Conservation (phyloP, 2,113 vertebrate species). For the Triplophysa siluroides region DNA sequence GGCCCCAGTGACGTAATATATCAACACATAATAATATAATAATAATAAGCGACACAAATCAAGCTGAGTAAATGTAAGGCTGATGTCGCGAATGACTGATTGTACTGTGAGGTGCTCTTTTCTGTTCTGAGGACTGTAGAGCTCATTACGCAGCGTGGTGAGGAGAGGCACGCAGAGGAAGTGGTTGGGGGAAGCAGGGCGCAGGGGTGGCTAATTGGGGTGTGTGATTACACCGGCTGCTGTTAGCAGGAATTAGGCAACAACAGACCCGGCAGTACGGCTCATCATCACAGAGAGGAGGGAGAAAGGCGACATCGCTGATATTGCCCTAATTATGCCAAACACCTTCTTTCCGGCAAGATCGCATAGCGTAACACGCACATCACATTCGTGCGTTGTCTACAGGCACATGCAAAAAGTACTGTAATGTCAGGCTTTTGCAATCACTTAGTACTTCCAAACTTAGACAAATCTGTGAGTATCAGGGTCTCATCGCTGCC, state of each 20-base stretch:
- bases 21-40: neutral
- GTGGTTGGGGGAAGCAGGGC: conserved; percentile 89
- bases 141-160: conserved; percentile 97
- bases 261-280: conserved; percentile 88
- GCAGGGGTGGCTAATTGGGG: conserved; percentile 95
- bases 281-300: conserved; percentile 89
- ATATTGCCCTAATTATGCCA: conserved; percentile 86
- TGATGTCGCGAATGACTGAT: conserved; percentile 74
- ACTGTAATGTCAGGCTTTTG: conserved; percentile 9
- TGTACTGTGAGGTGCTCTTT: conserved; percentile 93
- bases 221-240: conserved; percentile 99
- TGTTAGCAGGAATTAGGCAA: conserved; percentile 96
- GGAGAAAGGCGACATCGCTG: conserved; percentile 85
- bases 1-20: neutral
- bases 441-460: neutral
- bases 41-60: conserved; percentile 20
- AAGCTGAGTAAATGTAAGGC: neutral
- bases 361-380: conserved; percentile 26
- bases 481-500: neutral
- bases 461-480: too few relatives aligned
- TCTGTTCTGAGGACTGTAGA: conserved; percentile 75
- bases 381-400: neutral
- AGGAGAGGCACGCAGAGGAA: conserved; percentile 85
- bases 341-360: conserved; percentile 29
- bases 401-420: conserved; percentile 8